Evolutionary conservation across 2,888 invertebrate genomes (phyloP).

Genomic region (Acanthosepion lycidas): DNA sequence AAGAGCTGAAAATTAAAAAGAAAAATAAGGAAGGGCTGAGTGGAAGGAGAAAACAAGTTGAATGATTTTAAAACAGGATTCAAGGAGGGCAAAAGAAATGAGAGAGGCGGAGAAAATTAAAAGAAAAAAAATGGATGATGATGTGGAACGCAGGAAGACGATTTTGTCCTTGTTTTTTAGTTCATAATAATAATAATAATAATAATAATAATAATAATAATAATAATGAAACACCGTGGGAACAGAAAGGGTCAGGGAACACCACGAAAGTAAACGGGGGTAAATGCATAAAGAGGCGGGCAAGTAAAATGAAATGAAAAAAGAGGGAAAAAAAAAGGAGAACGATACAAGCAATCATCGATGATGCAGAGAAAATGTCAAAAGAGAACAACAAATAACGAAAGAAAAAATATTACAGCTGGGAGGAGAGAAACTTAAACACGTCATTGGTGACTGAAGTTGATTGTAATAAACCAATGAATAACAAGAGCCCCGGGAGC

Average conservation of each 20-base stretch:
- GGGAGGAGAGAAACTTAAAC: conserved; percentile 3
- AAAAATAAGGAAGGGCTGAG: neutral
- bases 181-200: too few species aligned
- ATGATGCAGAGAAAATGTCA: neutral
- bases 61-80: too few species aligned
- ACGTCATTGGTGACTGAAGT: neutral
- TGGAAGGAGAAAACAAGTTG: neutral
- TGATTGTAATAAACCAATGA: neutral
- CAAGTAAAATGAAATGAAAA: neutral
- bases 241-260: too few species aligned
- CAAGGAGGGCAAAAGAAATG: neutral
- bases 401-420: neutral
- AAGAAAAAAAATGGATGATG: neutral
- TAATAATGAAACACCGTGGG: neutral
- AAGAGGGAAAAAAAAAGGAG: neutral
- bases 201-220: too few species aligned
- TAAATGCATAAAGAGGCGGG: too few species aligned
- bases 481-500: neutral
- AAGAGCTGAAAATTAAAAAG: neutral
- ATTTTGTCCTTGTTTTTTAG: too few species aligned
- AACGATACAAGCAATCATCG: neutral
- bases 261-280: too few species aligned
- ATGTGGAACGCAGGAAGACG: neutral
- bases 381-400: neutral
- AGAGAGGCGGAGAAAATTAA: neutral